These are phyloP conservation scores for Prosopocoilus inquinatus DNA, from an alignment of 2,888 invertebrate species.

Conservation along the genomic window DNA sequence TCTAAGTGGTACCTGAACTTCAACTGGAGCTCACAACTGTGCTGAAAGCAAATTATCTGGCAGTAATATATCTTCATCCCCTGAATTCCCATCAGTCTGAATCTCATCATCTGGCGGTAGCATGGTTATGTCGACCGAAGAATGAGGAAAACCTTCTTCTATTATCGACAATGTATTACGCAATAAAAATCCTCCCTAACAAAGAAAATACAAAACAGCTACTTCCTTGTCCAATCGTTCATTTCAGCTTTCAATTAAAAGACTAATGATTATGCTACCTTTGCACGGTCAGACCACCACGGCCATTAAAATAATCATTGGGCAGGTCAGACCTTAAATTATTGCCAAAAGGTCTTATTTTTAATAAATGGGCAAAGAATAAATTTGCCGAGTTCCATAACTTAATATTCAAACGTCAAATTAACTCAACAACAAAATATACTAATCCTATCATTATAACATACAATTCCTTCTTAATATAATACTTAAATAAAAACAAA, in stretches of 20 bases:
- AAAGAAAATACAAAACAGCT: conserved; percentile 51
- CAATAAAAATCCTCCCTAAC: neutral
- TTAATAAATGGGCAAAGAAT: conserved; percentile 72
- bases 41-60: too few species aligned
- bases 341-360: conserved; percentile 68
- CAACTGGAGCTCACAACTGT: too few species aligned
- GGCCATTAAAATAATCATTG: conserved; percentile 73
- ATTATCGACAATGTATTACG: neutral
- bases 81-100: neutral
- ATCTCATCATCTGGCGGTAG: neutral
- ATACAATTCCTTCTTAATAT: conserved; percentile 37
- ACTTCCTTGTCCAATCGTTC: conserved; percentile 69
- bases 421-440: conserved; percentile 42
- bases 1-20: too few species aligned
- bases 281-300: conserved; percentile 77
- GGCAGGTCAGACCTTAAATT: conserved; percentile 70
- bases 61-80: neutral
- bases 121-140: neutral
- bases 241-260: conserved; percentile 77
- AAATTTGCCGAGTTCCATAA: too few species aligned
- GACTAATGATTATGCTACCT: too few species aligned
- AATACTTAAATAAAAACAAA: conserved; percentile 43
- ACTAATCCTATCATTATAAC: conserved; percentile 63
- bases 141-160: neutral
- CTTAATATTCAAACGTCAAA: conserved; percentile 42